These are phyloP conservation scores for Meteorus sp. DNA, from an alignment of 1,140 invertebrate species.

Conservation along the genomic window DNA sequence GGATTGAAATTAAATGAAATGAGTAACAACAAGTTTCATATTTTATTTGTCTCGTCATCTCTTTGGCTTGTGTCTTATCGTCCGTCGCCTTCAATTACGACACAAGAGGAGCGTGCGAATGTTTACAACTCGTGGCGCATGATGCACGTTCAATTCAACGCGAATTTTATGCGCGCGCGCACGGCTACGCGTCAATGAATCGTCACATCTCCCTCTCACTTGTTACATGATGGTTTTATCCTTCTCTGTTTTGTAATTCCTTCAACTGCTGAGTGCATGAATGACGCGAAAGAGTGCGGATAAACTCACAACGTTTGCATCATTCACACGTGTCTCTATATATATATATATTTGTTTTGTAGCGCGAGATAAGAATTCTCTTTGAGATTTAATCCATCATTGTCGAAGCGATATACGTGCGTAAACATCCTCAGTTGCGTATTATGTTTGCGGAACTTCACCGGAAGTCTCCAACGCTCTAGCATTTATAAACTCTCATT, in stretches of 20 bases:
- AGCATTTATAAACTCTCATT: background rate
- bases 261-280: background rate
- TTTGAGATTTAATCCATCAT: background rate
- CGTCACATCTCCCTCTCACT: too few species aligned
- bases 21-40: too few species aligned
- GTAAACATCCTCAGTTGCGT: slow-evolving; percentile 5
- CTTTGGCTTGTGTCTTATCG: slow-evolving; percentile 22
- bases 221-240: too few species aligned
- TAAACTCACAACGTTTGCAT: slow-evolving; percentile 18
- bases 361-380: background rate
- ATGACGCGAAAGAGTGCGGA: slow-evolving; percentile 5
- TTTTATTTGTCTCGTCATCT: background rate
- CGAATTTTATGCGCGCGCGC: background rate
- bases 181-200: slow-evolving; percentile 28
- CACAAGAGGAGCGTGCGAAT: slow-evolving; percentile 41
- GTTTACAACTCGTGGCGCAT: slow-evolving; percentile 36
- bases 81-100: slow-evolving; percentile 24
- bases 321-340: slow-evolving; percentile 13
- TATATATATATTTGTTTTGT: slow-evolving; percentile 14
- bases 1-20: too few species aligned
- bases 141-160: slow-evolving; percentile 7
- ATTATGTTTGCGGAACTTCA: slow-evolving; percentile 2
- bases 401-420: slow-evolving; percentile 1
- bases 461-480: background rate
- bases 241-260: too few species aligned